Evolutionary conservation across 1,140 invertebrate species (phyloP), one percentile per base, ranked within the genome.

Genomic region (Zeugodacus cucurbitae): DNA sequence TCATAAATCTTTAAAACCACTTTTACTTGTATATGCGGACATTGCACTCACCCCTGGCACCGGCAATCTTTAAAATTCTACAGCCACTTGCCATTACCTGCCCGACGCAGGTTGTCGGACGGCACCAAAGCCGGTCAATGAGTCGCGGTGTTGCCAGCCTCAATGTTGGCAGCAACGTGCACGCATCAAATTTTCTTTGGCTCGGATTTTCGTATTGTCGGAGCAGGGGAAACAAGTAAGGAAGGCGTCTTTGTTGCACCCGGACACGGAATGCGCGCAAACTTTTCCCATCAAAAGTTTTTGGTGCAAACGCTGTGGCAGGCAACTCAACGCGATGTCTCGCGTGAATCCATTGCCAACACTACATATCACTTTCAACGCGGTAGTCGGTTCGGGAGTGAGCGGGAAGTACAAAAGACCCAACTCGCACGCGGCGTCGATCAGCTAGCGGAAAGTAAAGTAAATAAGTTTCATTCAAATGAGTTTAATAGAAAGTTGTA

Each of bases 221-320:
- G 22, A 74, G 37, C 17, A 0, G 14, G 8, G 37, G 70, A 41
- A 74, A 14, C 7, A 4, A 41, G 14, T 74, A 11, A 34, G 70
- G 34, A 37, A 74, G 17, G 1, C 6, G 70, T 29, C 37, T 74
- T 37, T 41, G 70, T 74, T n/a, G 70, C 37, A 44, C 70, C 20
- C 70, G 70, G n/a, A 44, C 70, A 17, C 37, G 70, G 20, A 41
- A 74, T 44, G 34, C 37, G 70, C 17, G 4, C 29, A 74, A 74
- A 74, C 70, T 74, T 74, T 74, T 74, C 70, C 70, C 70, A 74
- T 74, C 70, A 74, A 74, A 74, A 74, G 70, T 74, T 74, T 74
- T 74, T 74, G 70, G 70, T 74, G 70, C 70, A 37, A 74, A 41
- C 34, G 70, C 29, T 41, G 70, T 22, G 37, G 70, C 70, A 74